phyloP scores from a whole-genome alignment of 1,140 invertebrate genomes.

The Triops cancriformis region DNA sequence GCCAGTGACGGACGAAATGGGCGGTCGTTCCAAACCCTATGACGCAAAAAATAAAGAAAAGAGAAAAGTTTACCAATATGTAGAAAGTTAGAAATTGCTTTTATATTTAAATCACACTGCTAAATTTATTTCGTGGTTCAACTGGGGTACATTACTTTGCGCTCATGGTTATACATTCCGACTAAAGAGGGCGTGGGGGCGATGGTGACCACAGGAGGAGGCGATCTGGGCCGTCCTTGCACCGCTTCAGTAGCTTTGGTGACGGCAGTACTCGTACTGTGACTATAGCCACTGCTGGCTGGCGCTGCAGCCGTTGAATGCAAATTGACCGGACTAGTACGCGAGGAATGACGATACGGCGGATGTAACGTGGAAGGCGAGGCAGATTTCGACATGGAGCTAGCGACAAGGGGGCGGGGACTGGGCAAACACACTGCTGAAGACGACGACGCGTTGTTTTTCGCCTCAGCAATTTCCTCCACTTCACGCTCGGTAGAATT shows the following conservation, averaged over 20 bases:
- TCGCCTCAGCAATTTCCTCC: not conserved
- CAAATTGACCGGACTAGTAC: conserved; percentile 36
- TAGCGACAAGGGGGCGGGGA: not conserved
- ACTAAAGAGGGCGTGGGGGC: conserved; percentile 37
- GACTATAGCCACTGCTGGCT: conserved; percentile 29
- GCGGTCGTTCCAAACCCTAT: not conserved
- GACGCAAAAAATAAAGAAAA: not conserved
- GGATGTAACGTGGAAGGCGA: not conserved
- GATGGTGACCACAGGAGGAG: conserved; percentile 42
- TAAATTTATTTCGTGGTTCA: not conserved
- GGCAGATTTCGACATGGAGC: not conserved
- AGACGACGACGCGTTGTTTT: not conserved
- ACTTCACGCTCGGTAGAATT: not conserved
- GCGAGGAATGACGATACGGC: conserved; percentile 32
- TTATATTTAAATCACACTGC: too few species aligned
- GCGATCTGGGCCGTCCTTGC: conserved; percentile 24
- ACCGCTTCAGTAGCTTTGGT: not conserved
- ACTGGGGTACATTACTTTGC: conserved; percentile 11
- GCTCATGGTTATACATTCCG: conserved; percentile 18
- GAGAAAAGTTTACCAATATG: not conserved
- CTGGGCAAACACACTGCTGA: not conserved
- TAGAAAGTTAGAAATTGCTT: too few species aligned
- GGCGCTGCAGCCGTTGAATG: conserved; percentile 34
- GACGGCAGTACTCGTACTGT: not conserved
- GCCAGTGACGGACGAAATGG: not conserved